Conservation (phyloP, 1,140 invertebrate species). For the Drosophila mojavensis region DNA sequence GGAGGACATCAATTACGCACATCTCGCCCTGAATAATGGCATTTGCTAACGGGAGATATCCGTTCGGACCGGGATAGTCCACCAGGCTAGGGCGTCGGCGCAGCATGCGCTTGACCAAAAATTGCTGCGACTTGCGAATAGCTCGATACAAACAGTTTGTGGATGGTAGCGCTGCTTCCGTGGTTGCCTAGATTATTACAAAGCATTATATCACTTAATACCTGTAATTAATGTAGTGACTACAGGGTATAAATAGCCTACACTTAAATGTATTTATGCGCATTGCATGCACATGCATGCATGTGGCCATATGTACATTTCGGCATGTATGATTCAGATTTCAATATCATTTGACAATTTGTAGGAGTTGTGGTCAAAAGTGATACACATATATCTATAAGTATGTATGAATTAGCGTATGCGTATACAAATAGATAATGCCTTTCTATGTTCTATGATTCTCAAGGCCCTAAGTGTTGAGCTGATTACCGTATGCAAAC, state of each 20-base stretch:
- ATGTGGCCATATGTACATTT: neutral
- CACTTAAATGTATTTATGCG: neutral
- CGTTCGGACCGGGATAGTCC: constrained; percentile 73
- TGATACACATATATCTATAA: too few relatives aligned
- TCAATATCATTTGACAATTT: too few relatives aligned
- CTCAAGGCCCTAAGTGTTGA: too few relatives aligned
- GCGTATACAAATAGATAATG: too few relatives aligned
- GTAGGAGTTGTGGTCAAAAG: too few relatives aligned
- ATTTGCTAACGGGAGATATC: constrained; percentile 75
- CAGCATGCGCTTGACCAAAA: constrained; percentile 79
- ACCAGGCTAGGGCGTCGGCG: constrained; percentile 71
- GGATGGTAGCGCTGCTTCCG: constrained; percentile 60
- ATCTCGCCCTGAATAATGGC: constrained; percentile 74
- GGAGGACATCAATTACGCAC: constrained; percentile 73
- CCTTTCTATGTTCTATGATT: too few relatives aligned
- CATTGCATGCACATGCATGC: neutral
- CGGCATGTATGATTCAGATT: neutral
- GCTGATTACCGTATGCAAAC: too few relatives aligned
- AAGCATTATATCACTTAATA: too few relatives aligned
- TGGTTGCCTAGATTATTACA: constrained; percentile 44
- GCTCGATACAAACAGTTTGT: constrained; percentile 70
- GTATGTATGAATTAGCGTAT: too few relatives aligned
- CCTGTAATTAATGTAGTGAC: too few relatives aligned
- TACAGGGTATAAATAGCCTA: neutral
- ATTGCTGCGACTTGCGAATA: constrained; percentile 78